Percentiles rank a stretch among this genome's conserved stretches.
Evolutionary conservation across 2,888 invertebrate genomes (phyloP).

Genomic region (Torymus texanus): DNA sequence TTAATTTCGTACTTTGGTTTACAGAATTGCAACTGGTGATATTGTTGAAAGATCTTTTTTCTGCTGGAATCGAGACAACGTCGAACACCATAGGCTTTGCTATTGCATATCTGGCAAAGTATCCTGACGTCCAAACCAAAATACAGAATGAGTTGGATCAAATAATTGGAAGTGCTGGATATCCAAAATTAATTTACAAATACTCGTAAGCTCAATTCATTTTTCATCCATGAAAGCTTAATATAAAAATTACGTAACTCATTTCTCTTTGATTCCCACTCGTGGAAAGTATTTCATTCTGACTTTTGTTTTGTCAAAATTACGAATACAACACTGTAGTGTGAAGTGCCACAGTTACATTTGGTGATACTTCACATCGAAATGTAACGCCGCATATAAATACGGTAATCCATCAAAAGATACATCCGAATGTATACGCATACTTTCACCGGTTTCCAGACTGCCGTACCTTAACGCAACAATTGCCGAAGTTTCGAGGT

Average conservation of each 20-base stretch:
- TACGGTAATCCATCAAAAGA: too few species aligned
- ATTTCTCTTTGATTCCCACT: constrained; percentile 60
- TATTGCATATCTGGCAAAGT: constrained; percentile 83
- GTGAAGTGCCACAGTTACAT: too few species aligned
- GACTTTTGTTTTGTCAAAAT: too few species aligned
- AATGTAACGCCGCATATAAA: too few species aligned
- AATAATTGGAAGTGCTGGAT: constrained; percentile 81
- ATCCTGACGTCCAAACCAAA: constrained; percentile 83
- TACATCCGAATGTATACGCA: too few species aligned
- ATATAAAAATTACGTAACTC: constrained; percentile 41
- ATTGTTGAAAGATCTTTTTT: constrained; percentile 87
- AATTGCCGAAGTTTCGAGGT: constrained; percentile 84
- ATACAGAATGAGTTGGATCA: constrained; percentile 86
- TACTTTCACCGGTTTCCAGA: constrained; percentile 70
- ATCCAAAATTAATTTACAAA: constrained; percentile 77
- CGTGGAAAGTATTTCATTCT: too few species aligned
- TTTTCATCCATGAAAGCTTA: background rate
- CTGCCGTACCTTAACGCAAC: constrained; percentile 88
- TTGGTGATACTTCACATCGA: too few species aligned
- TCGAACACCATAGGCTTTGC: constrained; percentile 86
- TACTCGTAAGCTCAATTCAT: constrained; percentile 59
- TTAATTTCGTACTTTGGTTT: too few species aligned
- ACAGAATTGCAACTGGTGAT: constrained; percentile 84
- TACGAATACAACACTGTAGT: too few species aligned
- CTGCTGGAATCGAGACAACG: constrained; percentile 90